These are phyloP conservation scores for Dendropsophus ebraccatus DNA, from an alignment of 2,113 vertebrate species.

Conservation along the genomic window DNA sequence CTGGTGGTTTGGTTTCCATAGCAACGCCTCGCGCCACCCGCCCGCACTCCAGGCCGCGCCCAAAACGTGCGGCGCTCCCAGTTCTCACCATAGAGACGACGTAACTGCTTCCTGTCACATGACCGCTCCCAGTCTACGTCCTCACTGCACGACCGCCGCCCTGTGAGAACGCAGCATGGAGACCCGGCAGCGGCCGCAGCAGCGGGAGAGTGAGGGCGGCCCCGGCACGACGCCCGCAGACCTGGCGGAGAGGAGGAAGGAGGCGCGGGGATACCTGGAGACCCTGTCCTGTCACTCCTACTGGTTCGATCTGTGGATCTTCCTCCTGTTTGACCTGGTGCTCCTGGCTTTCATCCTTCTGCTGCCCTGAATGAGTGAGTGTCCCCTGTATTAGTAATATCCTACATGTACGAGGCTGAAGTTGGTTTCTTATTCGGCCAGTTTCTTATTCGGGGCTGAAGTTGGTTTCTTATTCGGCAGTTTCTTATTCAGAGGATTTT, in stretches of 20 bases:
- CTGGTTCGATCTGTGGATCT: conserved; percentile 90
- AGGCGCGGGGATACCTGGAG: background rate
- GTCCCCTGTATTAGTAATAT: too few species aligned
- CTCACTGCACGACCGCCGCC: background rate
- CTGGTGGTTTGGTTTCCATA: background rate
- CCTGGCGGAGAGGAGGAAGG: background rate
- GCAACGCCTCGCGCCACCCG: background rate
- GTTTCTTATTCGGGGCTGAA: too few species aligned
- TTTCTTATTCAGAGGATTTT: too few species aligned
- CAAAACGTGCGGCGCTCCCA: background rate
- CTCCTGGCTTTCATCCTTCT: conserved; percentile 82
- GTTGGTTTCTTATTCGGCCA: too few species aligned
- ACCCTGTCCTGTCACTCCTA: conserved; percentile 80
- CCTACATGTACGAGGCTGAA: too few species aligned
- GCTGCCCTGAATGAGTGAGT: conserved; percentile 67
- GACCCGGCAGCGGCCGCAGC: background rate
- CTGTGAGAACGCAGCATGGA: background rate
- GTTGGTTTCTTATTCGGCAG: too few species aligned
- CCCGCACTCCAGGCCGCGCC: background rate
- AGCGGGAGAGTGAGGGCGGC: accelerated
- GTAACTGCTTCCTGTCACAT: background rate
- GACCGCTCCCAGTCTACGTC: background rate
- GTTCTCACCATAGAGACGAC: background rate
- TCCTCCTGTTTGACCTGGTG: conserved; percentile 79
- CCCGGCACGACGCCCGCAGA: accelerated